phyloP scores from a whole-genome alignment of 2,888 invertebrate genomes.

The Tetragonula carbonaria region DNA sequence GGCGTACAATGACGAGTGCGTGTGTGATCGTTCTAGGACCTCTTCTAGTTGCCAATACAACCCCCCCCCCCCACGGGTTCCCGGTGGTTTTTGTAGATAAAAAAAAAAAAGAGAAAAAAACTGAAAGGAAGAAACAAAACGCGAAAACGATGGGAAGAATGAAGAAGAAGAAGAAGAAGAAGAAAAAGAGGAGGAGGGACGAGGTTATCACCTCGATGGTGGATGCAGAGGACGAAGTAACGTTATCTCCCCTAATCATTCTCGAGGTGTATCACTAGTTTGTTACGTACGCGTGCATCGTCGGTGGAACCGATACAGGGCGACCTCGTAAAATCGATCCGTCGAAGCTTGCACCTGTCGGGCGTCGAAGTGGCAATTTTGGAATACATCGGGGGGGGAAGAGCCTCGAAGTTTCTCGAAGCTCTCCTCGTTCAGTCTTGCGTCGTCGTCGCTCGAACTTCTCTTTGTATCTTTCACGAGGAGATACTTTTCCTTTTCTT shows the following conservation, averaged over 20 bases:
- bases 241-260: slow-evolving; percentile 69
- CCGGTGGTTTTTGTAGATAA: slow-evolving; percentile 69
- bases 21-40: slow-evolving; percentile 43
- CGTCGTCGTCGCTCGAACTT: too few relatives aligned
- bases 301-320: background rate
- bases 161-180: background rate
- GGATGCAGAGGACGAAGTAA: slow-evolving; percentile 15
- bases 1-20: slow-evolving; percentile 40
- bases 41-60: slow-evolving; percentile 68
- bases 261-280: slow-evolving; percentile 81
- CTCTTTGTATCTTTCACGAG: too few relatives aligned
- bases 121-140: too few relatives aligned
- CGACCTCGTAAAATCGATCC: background rate
- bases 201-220: background rate
- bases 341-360: background rate
- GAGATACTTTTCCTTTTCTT: too few relatives aligned
- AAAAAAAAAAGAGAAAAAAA: background rate
- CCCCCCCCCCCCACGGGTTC: slow-evolving; percentile 12
- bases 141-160: background rate
- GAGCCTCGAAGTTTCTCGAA: too few relatives aligned
- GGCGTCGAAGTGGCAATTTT: background rate
- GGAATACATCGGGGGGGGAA: too few relatives aligned
- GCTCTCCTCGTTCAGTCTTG: too few relatives aligned
- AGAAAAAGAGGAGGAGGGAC: slow-evolving; percentile 26
- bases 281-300: slow-evolving; percentile 80